These are phyloP conservation scores for Sphyrna mokarran DNA, from an alignment of 2,113 vertebrate species.

Conservation along the genomic window DNA sequence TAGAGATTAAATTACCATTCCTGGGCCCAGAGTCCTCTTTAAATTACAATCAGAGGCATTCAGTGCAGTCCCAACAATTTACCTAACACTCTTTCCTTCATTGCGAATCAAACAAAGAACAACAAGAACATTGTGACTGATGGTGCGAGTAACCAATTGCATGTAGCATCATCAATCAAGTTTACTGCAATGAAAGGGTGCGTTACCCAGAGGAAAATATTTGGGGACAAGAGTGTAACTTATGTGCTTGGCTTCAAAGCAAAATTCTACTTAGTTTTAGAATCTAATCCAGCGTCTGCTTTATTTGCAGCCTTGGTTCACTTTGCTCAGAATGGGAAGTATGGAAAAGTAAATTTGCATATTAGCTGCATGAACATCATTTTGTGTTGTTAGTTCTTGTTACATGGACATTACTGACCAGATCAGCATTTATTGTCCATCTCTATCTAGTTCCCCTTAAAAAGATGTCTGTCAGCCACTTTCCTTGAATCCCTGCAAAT, in stretches of 20 bases:
- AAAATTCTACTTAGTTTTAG: neutral
- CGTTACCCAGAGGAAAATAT: neutral
- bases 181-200: constrained; percentile 30
- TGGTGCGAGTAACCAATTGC: constrained; percentile 22
- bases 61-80: neutral
- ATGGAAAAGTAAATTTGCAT: neutral
- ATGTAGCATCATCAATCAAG: constrained; percentile 25
- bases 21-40: neutral
- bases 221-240: neutral
- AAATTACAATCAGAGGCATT: neutral
- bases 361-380: neutral
- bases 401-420: too few species aligned
- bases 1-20: neutral
- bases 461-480: too few species aligned
- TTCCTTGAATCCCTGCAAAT: too few species aligned
- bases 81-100: neutral
- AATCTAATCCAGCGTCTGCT: neutral
- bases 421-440: too few species aligned
- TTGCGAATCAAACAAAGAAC: constrained; percentile 7
- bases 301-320: neutral
- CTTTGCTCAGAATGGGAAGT: neutral
- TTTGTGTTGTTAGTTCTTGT: too few species aligned
- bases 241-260: neutral
- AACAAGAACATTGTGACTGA: constrained; percentile 21
- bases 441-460: too few species aligned